These are phyloP conservation scores for Lasiommata megera DNA, from an alignment of 2,888 invertebrate genomes.

Conservation along the genomic window DNA sequence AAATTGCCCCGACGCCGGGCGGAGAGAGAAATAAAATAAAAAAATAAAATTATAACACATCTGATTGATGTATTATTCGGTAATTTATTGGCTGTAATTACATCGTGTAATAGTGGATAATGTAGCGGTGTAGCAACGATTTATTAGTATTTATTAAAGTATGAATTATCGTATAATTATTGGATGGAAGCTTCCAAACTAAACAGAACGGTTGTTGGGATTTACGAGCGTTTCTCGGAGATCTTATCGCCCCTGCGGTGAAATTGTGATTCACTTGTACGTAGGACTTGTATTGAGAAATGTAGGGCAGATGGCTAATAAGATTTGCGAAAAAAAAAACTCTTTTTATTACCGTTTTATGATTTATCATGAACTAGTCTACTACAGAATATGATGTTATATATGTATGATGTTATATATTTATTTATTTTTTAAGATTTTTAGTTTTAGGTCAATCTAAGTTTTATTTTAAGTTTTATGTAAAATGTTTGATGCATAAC, in stretches of 20 bases:
- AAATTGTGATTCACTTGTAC: constrained; percentile 43
- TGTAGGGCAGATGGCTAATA: background rate
- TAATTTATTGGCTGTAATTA: constrained; percentile 80
- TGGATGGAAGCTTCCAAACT: constrained; percentile 74
- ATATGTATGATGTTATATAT: too few relatives aligned
- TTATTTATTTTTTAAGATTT: too few relatives aligned
- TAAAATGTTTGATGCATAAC: too few relatives aligned
- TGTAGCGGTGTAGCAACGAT: constrained; percentile 69
- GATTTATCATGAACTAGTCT: too few relatives aligned
- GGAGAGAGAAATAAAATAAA: constrained; percentile 46
- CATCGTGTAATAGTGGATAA: constrained; percentile 79
- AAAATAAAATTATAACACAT: constrained; percentile 77
- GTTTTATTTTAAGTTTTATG: too few relatives aligned
- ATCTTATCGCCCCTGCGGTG: constrained; percentile 63
- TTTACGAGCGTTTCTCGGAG: constrained; percentile 74
- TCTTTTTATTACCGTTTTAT: too few relatives aligned
- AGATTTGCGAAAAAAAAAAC: background rate
- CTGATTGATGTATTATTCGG: constrained; percentile 82
- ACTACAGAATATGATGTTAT: too few relatives aligned
- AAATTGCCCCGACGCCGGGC: constrained; percentile 71
- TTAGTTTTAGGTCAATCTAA: too few relatives aligned
- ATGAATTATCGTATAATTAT: constrained; percentile 81
- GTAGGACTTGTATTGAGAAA: constrained; percentile 32
- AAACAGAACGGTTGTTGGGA: constrained; percentile 74
- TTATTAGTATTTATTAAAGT: constrained; percentile 81